Evolutionary conservation across 2,797 vertebrate genomes (phyloP).

Genomic region (Aeoliscus strigatus): DNA sequence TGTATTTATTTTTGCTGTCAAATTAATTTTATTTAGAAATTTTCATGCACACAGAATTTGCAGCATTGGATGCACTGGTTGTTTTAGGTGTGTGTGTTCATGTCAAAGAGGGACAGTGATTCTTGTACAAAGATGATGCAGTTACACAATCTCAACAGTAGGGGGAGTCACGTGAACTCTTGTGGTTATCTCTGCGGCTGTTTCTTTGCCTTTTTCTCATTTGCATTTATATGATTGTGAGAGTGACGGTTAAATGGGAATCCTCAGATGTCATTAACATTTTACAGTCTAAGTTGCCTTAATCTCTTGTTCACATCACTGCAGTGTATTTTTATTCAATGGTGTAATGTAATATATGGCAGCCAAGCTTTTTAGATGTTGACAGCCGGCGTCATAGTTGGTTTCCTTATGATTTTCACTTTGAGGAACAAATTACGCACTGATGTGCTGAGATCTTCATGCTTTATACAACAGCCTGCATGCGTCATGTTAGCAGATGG

Average conservation of each 20-base stretch:
- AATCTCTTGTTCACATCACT: conserved; percentile 31
- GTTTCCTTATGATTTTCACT: conserved; percentile 8
- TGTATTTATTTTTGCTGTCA: not conserved
- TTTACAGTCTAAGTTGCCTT: conserved; percentile 49
- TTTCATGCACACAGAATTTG: not conserved
- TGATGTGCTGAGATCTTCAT: not conserved
- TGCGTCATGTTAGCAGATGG: conserved; percentile 22
- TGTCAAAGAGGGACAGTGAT: not conserved
- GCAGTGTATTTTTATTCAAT: conserved; percentile 24
- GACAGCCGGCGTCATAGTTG: not conserved
- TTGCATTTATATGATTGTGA: conserved; percentile 9
- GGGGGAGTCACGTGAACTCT: conserved; percentile 46
- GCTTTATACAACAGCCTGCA: conserved; percentile 7
- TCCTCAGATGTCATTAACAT: conserved; percentile 16
- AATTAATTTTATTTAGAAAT: too few species aligned
- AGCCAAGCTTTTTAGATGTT: conserved; percentile 13
- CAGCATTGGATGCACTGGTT: conserved; percentile 10
- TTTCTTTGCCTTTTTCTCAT: conserved; percentile 20
- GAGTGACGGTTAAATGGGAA: conserved; percentile 4
- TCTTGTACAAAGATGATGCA: conserved; percentile 3
- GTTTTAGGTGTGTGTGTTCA: not conserved
- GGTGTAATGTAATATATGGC: conserved; percentile 7
- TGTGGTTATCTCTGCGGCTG: conserved; percentile 1
- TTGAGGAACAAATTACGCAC: not conserved
- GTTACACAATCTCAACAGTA: conserved; percentile 25